phyloP scores from a whole-genome alignment of 2,888 invertebrate genomes.

The Zaprionus lineosus region DNA sequence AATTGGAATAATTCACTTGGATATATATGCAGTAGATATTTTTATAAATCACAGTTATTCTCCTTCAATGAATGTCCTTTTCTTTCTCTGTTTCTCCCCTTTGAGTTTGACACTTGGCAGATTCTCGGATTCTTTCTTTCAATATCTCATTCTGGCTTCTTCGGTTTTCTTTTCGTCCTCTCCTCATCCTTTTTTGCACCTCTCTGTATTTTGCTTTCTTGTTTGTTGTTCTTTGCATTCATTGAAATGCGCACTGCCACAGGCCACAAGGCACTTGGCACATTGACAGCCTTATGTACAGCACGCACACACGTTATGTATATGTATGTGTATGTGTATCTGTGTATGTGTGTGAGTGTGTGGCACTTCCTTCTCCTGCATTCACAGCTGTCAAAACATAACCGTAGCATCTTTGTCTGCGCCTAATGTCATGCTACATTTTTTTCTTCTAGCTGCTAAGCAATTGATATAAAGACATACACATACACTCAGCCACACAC shows the following conservation, averaged over 20 bases:
- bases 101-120: no score
- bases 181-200: no score
- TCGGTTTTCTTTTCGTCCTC: no score
- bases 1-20: no score
- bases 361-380: constrained; percentile 5
- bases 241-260: constrained; percentile 40
- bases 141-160: no score
- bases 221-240: constrained; percentile 21
- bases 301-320: background rate
- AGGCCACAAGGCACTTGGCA: constrained; percentile 34
- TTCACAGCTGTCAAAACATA: constrained; percentile 36
- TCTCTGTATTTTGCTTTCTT: background rate
- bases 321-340: background rate
- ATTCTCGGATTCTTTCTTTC: no score
- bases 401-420: constrained; percentile 46
- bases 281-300: constrained; percentile 45
- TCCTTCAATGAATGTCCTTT: no score
- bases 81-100: no score
- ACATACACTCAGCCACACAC: constrained; percentile 9
- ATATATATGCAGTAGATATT: no score
- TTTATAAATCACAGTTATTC: no score
- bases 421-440: constrained; percentile 54
- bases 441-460: constrained; percentile 17
- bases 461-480: constrained; percentile 34
- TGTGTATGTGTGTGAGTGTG: constrained; percentile 7